Evolutionary conservation across 2,797 vertebrate genomes (phyloP).

Genomic region (Tachyglossus aculeatus): DNA sequence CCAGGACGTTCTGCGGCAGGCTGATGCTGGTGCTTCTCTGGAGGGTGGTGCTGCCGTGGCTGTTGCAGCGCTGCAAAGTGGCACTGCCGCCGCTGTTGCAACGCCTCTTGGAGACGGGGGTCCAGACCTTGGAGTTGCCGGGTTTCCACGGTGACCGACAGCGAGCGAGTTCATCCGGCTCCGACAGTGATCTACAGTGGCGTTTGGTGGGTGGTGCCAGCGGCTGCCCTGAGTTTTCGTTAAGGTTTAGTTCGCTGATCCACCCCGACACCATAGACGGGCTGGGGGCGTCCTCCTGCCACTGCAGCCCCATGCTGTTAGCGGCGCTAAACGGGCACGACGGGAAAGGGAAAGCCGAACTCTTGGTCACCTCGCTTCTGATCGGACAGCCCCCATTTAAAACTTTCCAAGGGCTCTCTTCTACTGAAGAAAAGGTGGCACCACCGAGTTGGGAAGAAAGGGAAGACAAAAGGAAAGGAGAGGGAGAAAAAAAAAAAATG

Average conservation of each 20-base stretch:
- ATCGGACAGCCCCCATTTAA: slow-evolving; percentile 60
- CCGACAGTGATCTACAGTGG: slow-evolving; percentile 78
- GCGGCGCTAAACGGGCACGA: slow-evolving; percentile 52
- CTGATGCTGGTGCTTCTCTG: slow-evolving; percentile 69
- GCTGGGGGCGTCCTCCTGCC: slow-evolving; percentile 63
- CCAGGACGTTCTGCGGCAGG: slow-evolving; percentile 59
- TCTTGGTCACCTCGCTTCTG: slow-evolving; percentile 50
- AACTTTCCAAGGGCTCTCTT: slow-evolving; percentile 71
- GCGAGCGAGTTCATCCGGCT: slow-evolving; percentile 76
- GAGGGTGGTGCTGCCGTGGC: slow-evolving; percentile 62
- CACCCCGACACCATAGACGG: slow-evolving; percentile 58
- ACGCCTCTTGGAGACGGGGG: slow-evolving; percentile 76
- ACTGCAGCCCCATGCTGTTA: slow-evolving; percentile 56
- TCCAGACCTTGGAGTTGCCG: slow-evolving; percentile 77
- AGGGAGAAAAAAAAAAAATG: background rate
- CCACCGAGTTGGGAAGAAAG: background rate
- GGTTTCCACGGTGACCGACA: slow-evolving; percentile 78
- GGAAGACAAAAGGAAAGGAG: background rate
- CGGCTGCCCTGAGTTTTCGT: slow-evolving; percentile 65
- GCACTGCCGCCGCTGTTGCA: slow-evolving; percentile 75
- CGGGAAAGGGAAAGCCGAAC: slow-evolving; percentile 52
- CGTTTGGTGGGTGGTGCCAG: slow-evolving; percentile 76
- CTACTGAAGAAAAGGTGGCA: slow-evolving; percentile 40
- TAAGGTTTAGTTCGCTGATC: slow-evolving; percentile 69
- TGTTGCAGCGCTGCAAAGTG: slow-evolving; percentile 72